A percentile compares a stretch with the other conserved stretches of the same genome.
phyloP scores from a whole-genome alignment of 2,113 vertebrate species.

The Panthera uncia region DNA sequence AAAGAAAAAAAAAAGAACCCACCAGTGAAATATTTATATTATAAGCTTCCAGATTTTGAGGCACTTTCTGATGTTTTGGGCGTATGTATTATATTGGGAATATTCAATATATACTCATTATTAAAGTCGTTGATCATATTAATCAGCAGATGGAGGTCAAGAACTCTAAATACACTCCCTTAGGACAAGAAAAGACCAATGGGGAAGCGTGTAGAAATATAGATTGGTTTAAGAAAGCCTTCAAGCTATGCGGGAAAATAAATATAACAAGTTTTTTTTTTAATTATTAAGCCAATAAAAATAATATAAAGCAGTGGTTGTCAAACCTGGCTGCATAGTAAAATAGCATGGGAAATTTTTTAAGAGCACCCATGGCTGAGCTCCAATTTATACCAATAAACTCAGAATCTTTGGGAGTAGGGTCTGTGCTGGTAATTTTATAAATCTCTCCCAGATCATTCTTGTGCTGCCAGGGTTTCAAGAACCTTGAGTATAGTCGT shows the following conservation, averaged over 20 bases:
- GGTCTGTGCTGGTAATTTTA: neutral
- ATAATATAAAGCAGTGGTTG: neutral
- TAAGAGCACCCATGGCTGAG: neutral
- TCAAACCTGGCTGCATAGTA: neutral
- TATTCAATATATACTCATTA: constrained; percentile 44
- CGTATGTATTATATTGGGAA: neutral
- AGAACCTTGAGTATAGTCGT: neutral
- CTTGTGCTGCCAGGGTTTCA: neutral
- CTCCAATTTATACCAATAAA: neutral
- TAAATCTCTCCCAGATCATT: neutral
- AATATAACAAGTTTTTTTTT: neutral
- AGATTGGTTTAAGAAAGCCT: constrained; percentile 12
- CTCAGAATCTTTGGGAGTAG: neutral
- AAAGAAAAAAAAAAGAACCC: neutral
- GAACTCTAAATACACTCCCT: constrained; percentile 16
- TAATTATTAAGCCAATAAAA: neutral
- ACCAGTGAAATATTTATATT: neutral
- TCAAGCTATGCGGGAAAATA: constrained; percentile 38
- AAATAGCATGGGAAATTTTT: neutral
- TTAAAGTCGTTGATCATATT: constrained; percentile 62
- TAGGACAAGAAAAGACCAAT: constrained; percentile 26
- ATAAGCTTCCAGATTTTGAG: constrained; percentile 37
- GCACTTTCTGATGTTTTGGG: constrained; percentile 6
- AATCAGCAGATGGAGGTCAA: constrained; percentile 57
- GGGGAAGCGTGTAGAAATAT: constrained; percentile 6